Conservation (phyloP, 1,140 invertebrate species). For the Carposina sasakii region DNA sequence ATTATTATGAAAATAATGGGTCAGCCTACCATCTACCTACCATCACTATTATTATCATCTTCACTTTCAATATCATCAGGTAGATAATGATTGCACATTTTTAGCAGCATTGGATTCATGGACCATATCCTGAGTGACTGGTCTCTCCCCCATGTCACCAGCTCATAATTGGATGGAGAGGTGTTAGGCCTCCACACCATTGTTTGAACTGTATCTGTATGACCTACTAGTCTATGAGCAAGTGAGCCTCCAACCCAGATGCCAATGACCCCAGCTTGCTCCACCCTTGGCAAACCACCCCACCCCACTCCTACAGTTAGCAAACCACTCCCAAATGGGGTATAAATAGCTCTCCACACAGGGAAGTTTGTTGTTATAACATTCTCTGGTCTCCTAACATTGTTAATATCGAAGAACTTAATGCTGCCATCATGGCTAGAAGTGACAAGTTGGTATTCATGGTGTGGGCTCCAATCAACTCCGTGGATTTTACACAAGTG, state of each 20-base stretch:
- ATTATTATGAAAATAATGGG: too few species aligned
- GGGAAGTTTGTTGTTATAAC: slow-evolving; percentile 89
- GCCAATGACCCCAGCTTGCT: slow-evolving; percentile 66
- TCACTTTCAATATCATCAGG: slow-evolving; percentile 68
- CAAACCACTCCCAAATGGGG: slow-evolving; percentile 93
- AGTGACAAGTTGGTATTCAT: slow-evolving; percentile 90
- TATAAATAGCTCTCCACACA: slow-evolving; percentile 94
- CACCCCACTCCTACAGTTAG: slow-evolving; percentile 83
- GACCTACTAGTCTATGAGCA: slow-evolving; percentile 83
- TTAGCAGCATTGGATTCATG: slow-evolving; percentile 88
- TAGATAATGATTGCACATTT: slow-evolving; percentile 76
- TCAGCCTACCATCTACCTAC: too few species aligned
- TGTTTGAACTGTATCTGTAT: slow-evolving; percentile 94
- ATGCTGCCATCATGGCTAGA: slow-evolving; percentile 96
- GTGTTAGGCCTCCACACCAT: slow-evolving; percentile 91
- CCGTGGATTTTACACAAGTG: slow-evolving; percentile 95
- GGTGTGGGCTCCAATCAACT: slow-evolving; percentile 92
- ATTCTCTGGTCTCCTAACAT: slow-evolving; percentile 86
- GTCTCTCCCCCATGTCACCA: slow-evolving; percentile 97
- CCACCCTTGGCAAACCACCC: slow-evolving; percentile 65
- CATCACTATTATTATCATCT: slow-evolving; percentile 63
- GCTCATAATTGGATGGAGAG: slow-evolving; percentile 81
- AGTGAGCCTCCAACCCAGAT: slow-evolving; percentile 64
- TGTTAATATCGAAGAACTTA: slow-evolving; percentile 94
- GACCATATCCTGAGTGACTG: slow-evolving; percentile 93